phyloP scores from a whole-genome alignment of 2,113 vertebrate genomes.

The Tympanuchus pallidicinctus region DNA sequence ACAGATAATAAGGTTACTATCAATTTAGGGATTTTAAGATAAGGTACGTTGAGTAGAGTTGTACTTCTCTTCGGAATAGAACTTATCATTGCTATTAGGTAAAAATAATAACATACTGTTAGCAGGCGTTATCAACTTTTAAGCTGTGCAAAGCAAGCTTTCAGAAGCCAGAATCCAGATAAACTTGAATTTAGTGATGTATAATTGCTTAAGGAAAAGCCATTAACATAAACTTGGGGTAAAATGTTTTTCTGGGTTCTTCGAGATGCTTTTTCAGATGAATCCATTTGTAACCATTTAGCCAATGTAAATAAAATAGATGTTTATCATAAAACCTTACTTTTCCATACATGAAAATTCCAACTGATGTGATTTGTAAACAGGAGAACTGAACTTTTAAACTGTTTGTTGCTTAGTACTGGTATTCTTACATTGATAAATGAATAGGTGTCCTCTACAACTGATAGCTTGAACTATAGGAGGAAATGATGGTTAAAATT shows the following conservation, averaged over 20 bases:
- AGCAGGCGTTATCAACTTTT: background rate
- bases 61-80: slow-evolving; percentile 9
- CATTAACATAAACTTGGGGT: background rate
- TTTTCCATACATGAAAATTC: slow-evolving; percentile 20
- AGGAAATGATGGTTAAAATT: background rate
- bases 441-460: background rate
- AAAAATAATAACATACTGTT: background rate
- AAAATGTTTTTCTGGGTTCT: slow-evolving; percentile 6
- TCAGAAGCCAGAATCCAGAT: background rate
- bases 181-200: slow-evolving; percentile 19
- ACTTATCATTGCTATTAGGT: background rate
- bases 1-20: background rate
- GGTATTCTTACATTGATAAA: background rate
- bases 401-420: background rate
- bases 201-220: background rate
- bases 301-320: background rate
- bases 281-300: background rate
- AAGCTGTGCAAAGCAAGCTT: background rate
- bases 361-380: background rate
- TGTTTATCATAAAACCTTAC: background rate
- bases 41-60: background rate
- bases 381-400: background rate
- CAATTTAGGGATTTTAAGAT: background rate
- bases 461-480: background rate
- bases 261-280: background rate